Conservation (phyloP, 92 coral and sea anemone species). For the Epizoanthus rinbou region DNA sequence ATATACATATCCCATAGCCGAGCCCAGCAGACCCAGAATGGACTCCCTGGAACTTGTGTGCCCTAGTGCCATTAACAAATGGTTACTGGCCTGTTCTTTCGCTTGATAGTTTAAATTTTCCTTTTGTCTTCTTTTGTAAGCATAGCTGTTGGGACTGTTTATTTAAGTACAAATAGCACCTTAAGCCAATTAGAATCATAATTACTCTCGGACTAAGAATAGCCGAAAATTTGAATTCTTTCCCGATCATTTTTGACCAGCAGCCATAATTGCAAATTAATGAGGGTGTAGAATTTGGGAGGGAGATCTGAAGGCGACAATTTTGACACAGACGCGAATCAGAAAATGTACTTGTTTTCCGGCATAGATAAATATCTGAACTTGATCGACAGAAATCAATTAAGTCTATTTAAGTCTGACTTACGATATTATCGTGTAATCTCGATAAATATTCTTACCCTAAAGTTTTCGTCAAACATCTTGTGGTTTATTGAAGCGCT, state of each 20-base stretch:
- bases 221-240: constrained; percentile 43
- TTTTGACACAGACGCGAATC: constrained; percentile 9
- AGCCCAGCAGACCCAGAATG: not conserved
- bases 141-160: constrained; percentile 21
- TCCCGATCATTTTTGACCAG: constrained; percentile 1
- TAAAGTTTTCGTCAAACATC: not conserved
- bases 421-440: constrained; percentile 6
- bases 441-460: not conserved
- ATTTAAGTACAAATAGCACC: constrained; percentile 34
- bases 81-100: constrained; percentile 9
- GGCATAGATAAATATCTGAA: not conserved
- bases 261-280: constrained; percentile 33
- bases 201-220: constrained; percentile 23
- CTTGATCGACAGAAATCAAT: not conserved
- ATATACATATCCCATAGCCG: too few relatives aligned
- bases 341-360: not conserved
- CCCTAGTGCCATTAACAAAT: constrained; percentile 3
- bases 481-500: constrained; percentile 18
- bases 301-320: not conserved
- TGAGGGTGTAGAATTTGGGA: not conserved
- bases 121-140: constrained; percentile 43
- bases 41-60: not conserved
- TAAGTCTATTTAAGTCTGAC: not conserved
- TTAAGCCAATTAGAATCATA: constrained; percentile 40
- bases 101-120: constrained; percentile 14